Evolutionary conservation across 2,888 invertebrate genomes (phyloP), one percentile per base, ranked within the genome.

Genomic region (Pharmacophagus antenor): DNA sequence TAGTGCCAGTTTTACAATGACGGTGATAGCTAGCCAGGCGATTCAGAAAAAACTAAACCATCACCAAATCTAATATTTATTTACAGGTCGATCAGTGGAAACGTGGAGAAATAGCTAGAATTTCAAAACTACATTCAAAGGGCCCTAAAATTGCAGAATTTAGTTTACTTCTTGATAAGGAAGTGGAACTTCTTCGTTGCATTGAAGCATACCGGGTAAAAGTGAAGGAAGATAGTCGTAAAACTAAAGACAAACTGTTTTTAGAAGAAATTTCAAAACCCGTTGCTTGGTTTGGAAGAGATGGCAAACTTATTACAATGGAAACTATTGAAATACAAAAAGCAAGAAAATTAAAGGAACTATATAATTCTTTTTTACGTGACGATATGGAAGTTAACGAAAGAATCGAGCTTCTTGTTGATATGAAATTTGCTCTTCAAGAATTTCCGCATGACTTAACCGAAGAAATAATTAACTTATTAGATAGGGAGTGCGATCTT

Each of bases 301-400:
- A 95, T 72, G 94, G 94, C 20, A 91, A 88, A 62, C 76, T 93
- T 37, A 92, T 97, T 18, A 93, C 94, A 65, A 94, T 98, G 95
- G 95, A 97, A 68, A 95, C 97, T 0, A 77, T 95, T 54, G 95
- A 95, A 77, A 95, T 95, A 20, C 95, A 97, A 73, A 93, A 94
- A 70, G 96, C 96, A 17, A 93, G 94, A 54, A 94, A 95, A 72
- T 90, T 96, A 49, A 93, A 93, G 60, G 93, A 94, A 67, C 86
- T 97, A 17, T 97, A 96, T 76, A 92, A 93, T 69, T 92, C 93
- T 56, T 91, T 97, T 67, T 88, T 88, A 52, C 86, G 92, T 31
- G 88, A 92, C 55, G 91, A 93, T 65, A 76, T 93, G 62, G 89
- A 91, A 0, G 89, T 92, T 20, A 93, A 94, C 63, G 93, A 95